Base-by-base conservation (phyloP, 2,888 invertebrate genomes). In the Polydrusus pterygomalis region DNA sequence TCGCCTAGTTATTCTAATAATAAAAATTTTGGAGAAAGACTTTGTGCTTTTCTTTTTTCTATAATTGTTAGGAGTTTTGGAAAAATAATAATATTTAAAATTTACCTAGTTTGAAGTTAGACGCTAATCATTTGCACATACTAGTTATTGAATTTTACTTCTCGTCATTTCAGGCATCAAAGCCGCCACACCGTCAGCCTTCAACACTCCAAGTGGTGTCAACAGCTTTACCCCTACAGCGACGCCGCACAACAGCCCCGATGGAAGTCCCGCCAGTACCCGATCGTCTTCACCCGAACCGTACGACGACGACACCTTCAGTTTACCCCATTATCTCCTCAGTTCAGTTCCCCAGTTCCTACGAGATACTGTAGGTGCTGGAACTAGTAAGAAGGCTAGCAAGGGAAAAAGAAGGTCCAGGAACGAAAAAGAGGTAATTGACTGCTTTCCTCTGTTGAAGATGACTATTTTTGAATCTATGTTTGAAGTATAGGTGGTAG, bases 211-310 rank as follows among this genome's bases (percentile, higher is more conserved):
- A 8, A 90, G 90, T 54, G 92, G 91, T 34, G 89, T 89, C 1
- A 90, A 90, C 79, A 92, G 90, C 84, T 95, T 91, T 86, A 91
- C 94, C 8, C 95, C 96, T 3, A 96, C 96, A 0, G 95, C 95
- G 8, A 96, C 96, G 7, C 96, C 96, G 1, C 94, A 95, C 84
- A 96, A 96, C 87, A 95, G 95, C 84, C 96, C 96, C 0, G 92
- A 93, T 81, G 91, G 91, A 49, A 87, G 92, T 38, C 93, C 93
- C 0, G 90, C 91, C 0, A 87, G 88, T 0, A 89, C 90, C 0
- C 84, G 90, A 49, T 87, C 90, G 60, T 88, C 88, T 13, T 92
- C 93, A 0, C 93, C 93, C 9, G 90, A 91, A 15, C 90, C 76
- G 34, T 34, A 34, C 8, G 34, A 34, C 13, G 75, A 82, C 83